phyloP scores from a whole-genome alignment of 2,113 vertebrate species.

The Ptychochromis oligacanthus region DNA sequence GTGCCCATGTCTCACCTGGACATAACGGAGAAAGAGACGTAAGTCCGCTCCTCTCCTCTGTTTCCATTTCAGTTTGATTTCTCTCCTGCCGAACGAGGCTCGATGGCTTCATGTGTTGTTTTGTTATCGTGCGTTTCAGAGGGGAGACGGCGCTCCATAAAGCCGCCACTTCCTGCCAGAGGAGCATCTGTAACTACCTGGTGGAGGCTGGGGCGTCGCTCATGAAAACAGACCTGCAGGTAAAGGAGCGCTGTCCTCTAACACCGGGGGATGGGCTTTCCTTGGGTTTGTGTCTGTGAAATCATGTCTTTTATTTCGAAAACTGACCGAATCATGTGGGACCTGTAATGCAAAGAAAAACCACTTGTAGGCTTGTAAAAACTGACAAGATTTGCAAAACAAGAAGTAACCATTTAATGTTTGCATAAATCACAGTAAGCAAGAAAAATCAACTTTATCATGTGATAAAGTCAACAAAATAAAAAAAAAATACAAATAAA shows the following conservation, averaged over 20 bases:
- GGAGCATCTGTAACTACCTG: constrained; percentile 92
- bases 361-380: not conserved
- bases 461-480: not conserved
- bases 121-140: constrained; percentile 66
- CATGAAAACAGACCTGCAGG: constrained; percentile 95
- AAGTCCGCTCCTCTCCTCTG: constrained; percentile 69
- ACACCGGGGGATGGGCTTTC: not conserved
- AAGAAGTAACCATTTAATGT: not conserved
- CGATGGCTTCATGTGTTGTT: not conserved
- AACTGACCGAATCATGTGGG: too few species aligned
- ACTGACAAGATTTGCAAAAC: not conserved
- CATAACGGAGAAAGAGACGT: constrained; percentile 87
- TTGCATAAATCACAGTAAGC: not conserved
- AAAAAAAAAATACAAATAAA: too few species aligned
- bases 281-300: not conserved
- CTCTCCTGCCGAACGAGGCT: not conserved
- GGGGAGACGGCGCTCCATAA: constrained; percentile 93
- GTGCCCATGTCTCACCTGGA: constrained; percentile 90
- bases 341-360: not conserved
- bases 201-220: constrained; percentile 94
- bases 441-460: not conserved
- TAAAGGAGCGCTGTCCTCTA: constrained; percentile 47
- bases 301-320: too few species aligned
- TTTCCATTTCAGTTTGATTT: not conserved
- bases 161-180: constrained; percentile 88